Base-by-base conservation (phyloP, 2,113 vertebrate genomes). In the Camelus bactrianus region DNA sequence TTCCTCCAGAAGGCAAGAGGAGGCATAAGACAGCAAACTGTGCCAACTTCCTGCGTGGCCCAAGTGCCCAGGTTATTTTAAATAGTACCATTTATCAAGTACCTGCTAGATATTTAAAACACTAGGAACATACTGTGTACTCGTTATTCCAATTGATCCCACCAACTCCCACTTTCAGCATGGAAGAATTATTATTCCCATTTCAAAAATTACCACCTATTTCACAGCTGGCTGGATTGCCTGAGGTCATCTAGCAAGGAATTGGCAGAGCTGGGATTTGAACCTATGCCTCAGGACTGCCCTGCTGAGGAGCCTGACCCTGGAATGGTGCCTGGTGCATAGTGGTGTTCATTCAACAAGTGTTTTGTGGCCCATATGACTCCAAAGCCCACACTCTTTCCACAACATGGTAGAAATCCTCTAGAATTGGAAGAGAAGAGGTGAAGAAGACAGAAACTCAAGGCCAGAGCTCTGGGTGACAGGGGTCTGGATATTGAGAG, bases 61-160 rank as follows among this genome's bases (percentile, higher is more conserved):
- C 42, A 28, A 73, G 35, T 28, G 5, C 20, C 62, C 42, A 28
- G 15, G 35, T 60, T 95, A 89, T 82, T 81, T 81, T 67, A 84
- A 85, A 88, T 67, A 3, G 48, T 65, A 81, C 56, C 24, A 12
- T 46, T 91, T 77, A 72, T 80, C 52, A 79, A 20, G 35, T 6
- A 87, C 62, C 62, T 76, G 30, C 58, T 95, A 58, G 14, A 35
- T 54, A 28, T 17, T 89, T n/a, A 81, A 72, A 80, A 88, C 72
- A 85, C n/a, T 54, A 26, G 69, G 26, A 84, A 56, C 30, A 58
- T 93, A 58, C 26, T 84, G 67, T 9, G 3, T 77, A 20, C 35
- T 91, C n/a, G 6, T 93, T 91, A 91, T 48, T 94, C 50, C 42
- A 69, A 2, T 16, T 72, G n/a, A 93, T 60, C 76, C 35, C 84